Evolutionary conservation across 2,113 vertebrate species (phyloP).

Genomic region (Actenoides hombroni): DNA sequence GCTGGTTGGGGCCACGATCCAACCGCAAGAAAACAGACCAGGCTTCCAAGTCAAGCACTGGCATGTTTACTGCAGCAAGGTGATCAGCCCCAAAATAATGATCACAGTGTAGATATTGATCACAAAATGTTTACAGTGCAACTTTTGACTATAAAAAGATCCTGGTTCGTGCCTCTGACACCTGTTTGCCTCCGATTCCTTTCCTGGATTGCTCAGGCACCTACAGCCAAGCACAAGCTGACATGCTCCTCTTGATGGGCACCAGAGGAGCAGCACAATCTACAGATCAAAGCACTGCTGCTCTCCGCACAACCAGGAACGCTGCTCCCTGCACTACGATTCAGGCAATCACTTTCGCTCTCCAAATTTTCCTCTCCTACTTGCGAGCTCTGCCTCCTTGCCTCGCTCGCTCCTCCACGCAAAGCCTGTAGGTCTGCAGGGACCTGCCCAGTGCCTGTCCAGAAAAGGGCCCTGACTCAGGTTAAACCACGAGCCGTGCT

Average conservation of each 20-base stretch:
- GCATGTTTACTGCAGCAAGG: conserved; percentile 69
- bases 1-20: conserved; percentile 57
- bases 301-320: neutral
- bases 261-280: neutral
- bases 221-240: neutral
- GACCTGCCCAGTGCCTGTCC: neutral
- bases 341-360: neutral
- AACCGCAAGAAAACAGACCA: conserved; percentile 66
- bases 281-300: neutral
- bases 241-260: neutral
- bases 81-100: conserved; percentile 63
- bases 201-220: conserved; percentile 11
- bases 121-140: conserved; percentile 62
- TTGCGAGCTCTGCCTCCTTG: neutral
- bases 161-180: conserved; percentile 54
- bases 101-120: conserved; percentile 74
- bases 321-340: neutral
- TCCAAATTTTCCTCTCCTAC: neutral
- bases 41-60: conserved; percentile 72
- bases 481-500: neutral
- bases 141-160: conserved; percentile 54
- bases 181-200: conserved; percentile 32
- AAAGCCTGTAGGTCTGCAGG: neutral
- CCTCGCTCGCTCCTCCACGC: neutral
- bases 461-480: neutral